phyloP scores from a whole-genome alignment of 2,113 vertebrate species.

The Hippoglossus stenolepis region DNA sequence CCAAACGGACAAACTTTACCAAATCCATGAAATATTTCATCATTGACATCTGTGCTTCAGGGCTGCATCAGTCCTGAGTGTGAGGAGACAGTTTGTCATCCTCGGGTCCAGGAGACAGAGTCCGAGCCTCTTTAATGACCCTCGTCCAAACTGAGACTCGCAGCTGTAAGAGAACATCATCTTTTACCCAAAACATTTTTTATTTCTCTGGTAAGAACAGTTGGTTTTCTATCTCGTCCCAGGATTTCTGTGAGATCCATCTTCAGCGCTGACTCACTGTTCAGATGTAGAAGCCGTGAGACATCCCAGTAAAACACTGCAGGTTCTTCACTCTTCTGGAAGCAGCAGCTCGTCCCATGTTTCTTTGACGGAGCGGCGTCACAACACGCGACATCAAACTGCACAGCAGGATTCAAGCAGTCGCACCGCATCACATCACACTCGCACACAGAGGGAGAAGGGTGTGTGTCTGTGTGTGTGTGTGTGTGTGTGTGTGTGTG shows the following conservation, averaged over 20 bases:
- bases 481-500: background rate
- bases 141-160: background rate
- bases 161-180: background rate
- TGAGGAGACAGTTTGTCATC: no score
- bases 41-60: background rate
- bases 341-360: constrained; percentile 21
- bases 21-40: background rate
- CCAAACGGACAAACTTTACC: background rate
- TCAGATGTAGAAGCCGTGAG: background rate
- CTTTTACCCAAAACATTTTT: background rate
- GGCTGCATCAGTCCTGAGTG: background rate
- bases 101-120: no score
- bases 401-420: constrained; percentile 40
- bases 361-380: constrained; percentile 14
- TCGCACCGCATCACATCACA: constrained; percentile 39
- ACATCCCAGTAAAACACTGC: background rate
- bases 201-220: background rate
- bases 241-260: background rate
- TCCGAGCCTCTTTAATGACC: no score
- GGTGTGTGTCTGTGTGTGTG: background rate
- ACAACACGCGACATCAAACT: constrained; percentile 20
- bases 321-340: constrained; percentile 1
- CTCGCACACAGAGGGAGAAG: background rate
- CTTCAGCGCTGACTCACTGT: background rate
- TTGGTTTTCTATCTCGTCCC: background rate